Evolutionary conservation across 1,140 invertebrate species (phyloP), one percentile per base, ranked within the genome.

Genomic region (Cydia amplana): DNA sequence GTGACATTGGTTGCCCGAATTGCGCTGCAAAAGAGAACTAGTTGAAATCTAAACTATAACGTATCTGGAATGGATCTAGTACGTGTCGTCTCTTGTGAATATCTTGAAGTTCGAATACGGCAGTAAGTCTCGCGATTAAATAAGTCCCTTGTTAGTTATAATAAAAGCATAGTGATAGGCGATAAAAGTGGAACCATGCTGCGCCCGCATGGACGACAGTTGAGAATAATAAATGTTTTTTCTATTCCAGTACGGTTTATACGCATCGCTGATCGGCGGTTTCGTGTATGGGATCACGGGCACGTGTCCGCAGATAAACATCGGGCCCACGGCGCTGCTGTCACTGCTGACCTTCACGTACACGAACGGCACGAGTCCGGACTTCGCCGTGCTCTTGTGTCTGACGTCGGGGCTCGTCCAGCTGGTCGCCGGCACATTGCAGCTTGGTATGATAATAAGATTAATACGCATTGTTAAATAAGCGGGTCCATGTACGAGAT

Each of bases 281-380:
- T 96, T 98, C 80, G 93, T 98, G 9, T 98, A 98, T 91, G 95
- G 95, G 18, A 32, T 97, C 20, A 95, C 98, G 84, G 97, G 97
- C 4, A 97, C 96, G 2, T 95, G 96, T 78, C 96, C 96, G 75
- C 97, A 98, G 89, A 95, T 98, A 55, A 98, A 97, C 79, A 96
- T 97, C 23, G 96, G 96, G 1, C 97, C 96, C 4, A 97, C 96
- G 0, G 96, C 97, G 2, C 93, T 97, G 25, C 93, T 97, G 80
- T 95, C 96, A 0, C 92, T 97, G 4, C 93, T 97, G 64, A 96
- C 96, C 0, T 95, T 94, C 79, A 94, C 94, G 0, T 95, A 95
- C 78, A 94, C 94, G 0, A 94, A 93, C 81, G 93, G 93, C 74
- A 93, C 89, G 36, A 92, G 87, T 74, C 90, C 94, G 2, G 94